Base-by-base conservation (phyloP, 2,797 vertebrate genomes). In the Catostomus latipinnis region DNA sequence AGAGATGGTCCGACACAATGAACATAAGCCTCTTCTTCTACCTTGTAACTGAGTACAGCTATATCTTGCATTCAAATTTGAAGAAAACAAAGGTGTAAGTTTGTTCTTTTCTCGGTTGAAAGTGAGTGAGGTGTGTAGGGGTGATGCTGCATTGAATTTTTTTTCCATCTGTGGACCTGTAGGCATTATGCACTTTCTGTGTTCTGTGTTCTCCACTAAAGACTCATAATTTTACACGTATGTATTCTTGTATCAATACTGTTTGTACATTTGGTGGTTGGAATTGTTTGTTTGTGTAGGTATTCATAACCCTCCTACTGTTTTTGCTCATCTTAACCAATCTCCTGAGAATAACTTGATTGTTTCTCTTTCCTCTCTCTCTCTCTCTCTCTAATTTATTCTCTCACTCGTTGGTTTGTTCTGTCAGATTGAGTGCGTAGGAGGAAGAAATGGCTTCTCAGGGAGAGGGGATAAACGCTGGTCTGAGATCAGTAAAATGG, bases 381-480 rank as follows among this genome's bases (percentile, higher is more conserved):
- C 1, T 34, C 34, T 34, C 34, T 34, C 34, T 34, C 34, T 4
- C 34, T 79, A 84, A 84, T 84, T 70, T 57, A 54, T 69, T 75
- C 76, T 63, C 69, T 43, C 65, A 13, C 56, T 45, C 65, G 4
- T 53, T 16, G 54, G 75, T 74, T 71, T 60, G 57, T 77, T 68
- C 81, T 77, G 77, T 72, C 77, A 72, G 76, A 63, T 60, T 14
- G 61, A 16, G 13, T 46, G 79, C 43, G 79, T 75, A 22, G 72
- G 79, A 62, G 71, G 65, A 63, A 68, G 57, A 75, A 75, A 81
- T 22, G 56, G 65, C 65, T 81, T 74, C 72, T 69, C 22, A 0
- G 79, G 60, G 49, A 81, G 57, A 62, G 48, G 79, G 72, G 57
- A 61, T 81, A 80, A 80, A 74, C 54, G 63, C 78, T 81, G 78